Evolutionary conservation across 35 echinoderm and acorn worm genomes (phyloP).

Genomic region (Apostichopus parvimensis): DNA sequence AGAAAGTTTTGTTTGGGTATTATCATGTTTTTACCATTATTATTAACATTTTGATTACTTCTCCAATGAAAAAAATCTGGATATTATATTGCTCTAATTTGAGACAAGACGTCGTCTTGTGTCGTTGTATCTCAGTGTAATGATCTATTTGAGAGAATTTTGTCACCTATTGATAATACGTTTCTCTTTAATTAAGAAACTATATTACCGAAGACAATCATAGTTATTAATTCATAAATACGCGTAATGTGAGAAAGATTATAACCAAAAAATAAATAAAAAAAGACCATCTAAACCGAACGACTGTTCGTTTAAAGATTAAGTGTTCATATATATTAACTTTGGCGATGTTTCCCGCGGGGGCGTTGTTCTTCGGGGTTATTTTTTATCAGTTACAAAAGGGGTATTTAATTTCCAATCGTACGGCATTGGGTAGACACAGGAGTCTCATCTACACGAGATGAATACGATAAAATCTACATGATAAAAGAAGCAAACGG

Average conservation of each 20-base stretch:
- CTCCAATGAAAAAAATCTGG: too few relatives aligned
- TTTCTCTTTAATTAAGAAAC: too few relatives aligned
- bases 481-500: not conserved
- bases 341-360: not conserved
- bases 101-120: too few relatives aligned
- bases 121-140: too few relatives aligned
- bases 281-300: not conserved
- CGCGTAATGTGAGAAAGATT: not conserved
- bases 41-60: too few relatives aligned
- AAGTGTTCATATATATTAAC: not conserved
- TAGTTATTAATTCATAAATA: not conserved
- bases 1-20: too few relatives aligned
- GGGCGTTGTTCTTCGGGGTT: not conserved
- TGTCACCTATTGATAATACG: too few relatives aligned
- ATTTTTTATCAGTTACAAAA: not conserved
- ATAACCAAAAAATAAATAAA: not conserved
- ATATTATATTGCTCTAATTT: too few relatives aligned
- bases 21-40: too few relatives aligned
- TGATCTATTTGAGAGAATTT: too few relatives aligned
- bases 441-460: not conserved
- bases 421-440: not conserved
- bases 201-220: too few relatives aligned
- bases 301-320: not conserved
- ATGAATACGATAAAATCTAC: not conserved
- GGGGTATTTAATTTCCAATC: not conserved